Percentiles rank a stretch among this genome's conserved stretches.
phyloP scores from a whole-genome alignment of 2,888 invertebrate species.

The Ophonus ardosiacus region DNA sequence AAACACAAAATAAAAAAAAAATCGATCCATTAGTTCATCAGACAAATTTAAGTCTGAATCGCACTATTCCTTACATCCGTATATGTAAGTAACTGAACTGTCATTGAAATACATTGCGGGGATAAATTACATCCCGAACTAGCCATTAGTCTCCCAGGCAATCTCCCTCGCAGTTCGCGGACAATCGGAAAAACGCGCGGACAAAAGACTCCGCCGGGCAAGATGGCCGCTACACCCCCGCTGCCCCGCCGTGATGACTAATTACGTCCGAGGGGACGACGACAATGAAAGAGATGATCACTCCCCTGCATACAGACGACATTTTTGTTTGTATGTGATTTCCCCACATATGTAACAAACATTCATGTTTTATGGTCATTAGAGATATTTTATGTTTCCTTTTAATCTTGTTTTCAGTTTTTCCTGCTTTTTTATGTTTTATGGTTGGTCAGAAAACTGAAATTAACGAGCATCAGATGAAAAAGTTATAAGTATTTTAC shows the following conservation, averaged over 20 bases:
- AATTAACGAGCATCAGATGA: too few species aligned
- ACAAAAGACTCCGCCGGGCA: conserved; percentile 66
- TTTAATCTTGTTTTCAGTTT: neutral
- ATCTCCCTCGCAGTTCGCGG: conserved; percentile 7
- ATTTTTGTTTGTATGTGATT: neutral
- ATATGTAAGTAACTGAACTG: neutral
- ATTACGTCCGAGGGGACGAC: conserved; percentile 58
- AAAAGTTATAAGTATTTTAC: too few species aligned
- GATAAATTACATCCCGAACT: conserved; percentile 75
- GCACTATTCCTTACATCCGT: neutral
- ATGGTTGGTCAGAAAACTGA: too few species aligned
- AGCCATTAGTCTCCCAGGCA: conserved; percentile 72
- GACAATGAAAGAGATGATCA: conserved; percentile 9
- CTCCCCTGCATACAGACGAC: conserved; percentile 10
- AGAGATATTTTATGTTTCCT: neutral
- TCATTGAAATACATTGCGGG: neutral
- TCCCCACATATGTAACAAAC: neutral
- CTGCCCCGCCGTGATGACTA: conserved; percentile 69
- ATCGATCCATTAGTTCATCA: too few species aligned
- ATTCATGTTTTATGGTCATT: neutral
- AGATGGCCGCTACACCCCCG: conserved; percentile 71
- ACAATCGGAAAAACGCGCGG: conserved; percentile 62
- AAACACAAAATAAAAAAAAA: too few species aligned
- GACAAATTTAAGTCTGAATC: too few species aligned
- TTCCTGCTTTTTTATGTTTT: neutral